Conservation (phyloP, 2,113 vertebrate species). For the Hydrolagus affinis region DNA sequence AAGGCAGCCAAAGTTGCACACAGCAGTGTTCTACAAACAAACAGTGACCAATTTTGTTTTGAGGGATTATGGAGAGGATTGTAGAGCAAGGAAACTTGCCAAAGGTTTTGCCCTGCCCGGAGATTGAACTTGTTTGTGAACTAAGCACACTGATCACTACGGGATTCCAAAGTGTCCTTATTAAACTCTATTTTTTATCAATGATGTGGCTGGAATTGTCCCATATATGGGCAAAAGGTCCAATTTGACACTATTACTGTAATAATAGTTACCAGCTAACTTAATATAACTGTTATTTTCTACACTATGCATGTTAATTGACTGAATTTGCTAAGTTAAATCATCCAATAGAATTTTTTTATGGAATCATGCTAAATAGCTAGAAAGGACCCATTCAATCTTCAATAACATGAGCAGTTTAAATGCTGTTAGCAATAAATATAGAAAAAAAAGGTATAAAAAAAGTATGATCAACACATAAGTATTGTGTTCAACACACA, state of each 20-base stretch:
- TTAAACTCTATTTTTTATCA: background rate
- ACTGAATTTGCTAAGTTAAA: background rate
- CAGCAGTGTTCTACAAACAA: too few relatives aligned
- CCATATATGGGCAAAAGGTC: background rate
- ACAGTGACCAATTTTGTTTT: too few relatives aligned
- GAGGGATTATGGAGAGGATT: too few relatives aligned
- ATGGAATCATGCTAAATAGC: background rate
- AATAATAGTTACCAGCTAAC: background rate
- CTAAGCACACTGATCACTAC: too few relatives aligned
- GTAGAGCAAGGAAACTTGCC: too few relatives aligned
- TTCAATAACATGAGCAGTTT: background rate
- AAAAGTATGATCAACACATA: too few relatives aligned
- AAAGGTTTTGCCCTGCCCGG: too few relatives aligned
- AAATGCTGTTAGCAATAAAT: background rate
- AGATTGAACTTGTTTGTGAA: too few relatives aligned
- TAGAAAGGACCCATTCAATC: background rate
- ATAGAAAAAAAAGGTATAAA: too few relatives aligned
- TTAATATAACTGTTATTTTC: background rate
- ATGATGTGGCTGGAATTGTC: background rate
- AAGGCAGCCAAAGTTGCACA: too few relatives aligned
- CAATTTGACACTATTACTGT: background rate
- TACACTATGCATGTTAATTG: background rate
- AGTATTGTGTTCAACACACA: too few relatives aligned
- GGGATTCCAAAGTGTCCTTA: too few relatives aligned
- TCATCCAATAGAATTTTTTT: constrained; percentile 5